phyloP scores from a whole-genome alignment of 2,113 vertebrate species.

The Chionodraco myersi region DNA sequence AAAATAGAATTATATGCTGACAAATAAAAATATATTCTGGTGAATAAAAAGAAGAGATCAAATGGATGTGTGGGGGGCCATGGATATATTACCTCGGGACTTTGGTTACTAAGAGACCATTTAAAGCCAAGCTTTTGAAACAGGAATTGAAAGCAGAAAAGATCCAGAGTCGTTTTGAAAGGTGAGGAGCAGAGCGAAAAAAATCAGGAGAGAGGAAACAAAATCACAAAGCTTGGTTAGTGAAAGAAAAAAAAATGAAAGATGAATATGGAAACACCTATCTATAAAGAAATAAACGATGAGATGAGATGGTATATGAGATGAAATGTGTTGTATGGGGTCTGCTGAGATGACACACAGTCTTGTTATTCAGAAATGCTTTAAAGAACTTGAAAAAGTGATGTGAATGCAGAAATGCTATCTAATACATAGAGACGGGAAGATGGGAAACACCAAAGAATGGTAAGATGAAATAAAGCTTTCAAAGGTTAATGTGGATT shows the following conservation, averaged over 20 bases:
- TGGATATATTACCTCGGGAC: slow-evolving; percentile 19
- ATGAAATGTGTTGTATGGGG: slow-evolving; percentile 46
- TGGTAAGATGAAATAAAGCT: slow-evolving; percentile 62
- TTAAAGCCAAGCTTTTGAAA: slow-evolving; percentile 47
- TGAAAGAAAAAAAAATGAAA: slow-evolving; percentile 21
- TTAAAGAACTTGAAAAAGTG: slow-evolving; percentile 51
- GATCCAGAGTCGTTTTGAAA: slow-evolving; percentile 40
- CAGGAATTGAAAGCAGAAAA: slow-evolving; percentile 30
- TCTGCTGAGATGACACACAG: slow-evolving; percentile 49
- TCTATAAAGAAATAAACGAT: slow-evolving; percentile 43
- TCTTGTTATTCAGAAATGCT: slow-evolving; percentile 52
- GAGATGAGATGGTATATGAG: slow-evolving; percentile 43
- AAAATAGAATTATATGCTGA: background rate
- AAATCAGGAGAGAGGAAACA: slow-evolving; percentile 17
- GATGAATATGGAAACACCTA: slow-evolving; percentile 56
- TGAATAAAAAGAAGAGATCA: slow-evolving; percentile 8
- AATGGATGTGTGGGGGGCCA: slow-evolving; percentile 1
- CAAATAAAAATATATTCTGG: slow-evolving; percentile 8
- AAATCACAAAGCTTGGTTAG: slow-evolving; percentile 35
- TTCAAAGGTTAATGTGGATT: slow-evolving; percentile 65
- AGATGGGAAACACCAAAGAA: slow-evolving; percentile 54
- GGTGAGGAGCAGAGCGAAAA: slow-evolving; percentile 21
- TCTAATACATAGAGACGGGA: slow-evolving; percentile 61
- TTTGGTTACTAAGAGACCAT: slow-evolving; percentile 48
- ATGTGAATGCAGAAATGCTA: slow-evolving; percentile 55